Percentiles rank a stretch among this genome's conserved stretches.
phyloP scores from a whole-genome alignment of 2,113 vertebrate genomes.

The Serilophus lunatus region DNA sequence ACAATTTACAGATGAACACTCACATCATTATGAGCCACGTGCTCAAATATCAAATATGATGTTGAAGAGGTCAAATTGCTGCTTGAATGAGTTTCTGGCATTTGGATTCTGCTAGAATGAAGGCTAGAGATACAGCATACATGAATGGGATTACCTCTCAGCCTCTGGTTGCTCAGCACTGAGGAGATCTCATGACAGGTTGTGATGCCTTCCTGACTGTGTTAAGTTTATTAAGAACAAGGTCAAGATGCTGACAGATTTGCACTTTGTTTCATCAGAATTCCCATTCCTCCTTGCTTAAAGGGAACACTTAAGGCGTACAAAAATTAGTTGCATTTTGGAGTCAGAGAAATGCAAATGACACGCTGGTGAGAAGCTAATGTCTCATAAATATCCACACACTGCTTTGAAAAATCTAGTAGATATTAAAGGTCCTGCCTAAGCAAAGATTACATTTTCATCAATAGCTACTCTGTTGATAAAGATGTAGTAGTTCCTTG shows the following conservation, averaged over 20 bases:
- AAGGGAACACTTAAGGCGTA: not conserved
- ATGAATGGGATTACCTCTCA: not conserved
- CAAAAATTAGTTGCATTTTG: not conserved
- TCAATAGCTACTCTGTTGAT: not conserved
- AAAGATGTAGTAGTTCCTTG: not conserved
- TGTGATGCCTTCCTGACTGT: not conserved
- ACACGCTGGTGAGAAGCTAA: not conserved
- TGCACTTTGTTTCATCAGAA: not conserved
- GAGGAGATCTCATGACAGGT: not conserved
- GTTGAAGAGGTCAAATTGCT: not conserved
- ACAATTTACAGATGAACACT: not conserved
- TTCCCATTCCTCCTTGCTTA: not conserved
- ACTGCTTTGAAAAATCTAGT: not conserved
- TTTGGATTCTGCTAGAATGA: fast-evolving
- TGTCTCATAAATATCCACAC: not conserved
- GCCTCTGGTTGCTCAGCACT: not conserved
- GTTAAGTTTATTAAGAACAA: not conserved
- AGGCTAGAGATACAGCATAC: not conserved
- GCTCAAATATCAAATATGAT: not conserved
- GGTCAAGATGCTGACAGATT: not conserved
- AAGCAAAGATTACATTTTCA: not conserved
- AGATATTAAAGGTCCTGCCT: not conserved
- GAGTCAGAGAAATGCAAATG: not conserved
- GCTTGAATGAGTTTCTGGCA: not conserved
- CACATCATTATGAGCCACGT: fast-evolving